Conservation (phyloP, 2,113 vertebrate species). For the Salvelinus alpinus region DNA sequence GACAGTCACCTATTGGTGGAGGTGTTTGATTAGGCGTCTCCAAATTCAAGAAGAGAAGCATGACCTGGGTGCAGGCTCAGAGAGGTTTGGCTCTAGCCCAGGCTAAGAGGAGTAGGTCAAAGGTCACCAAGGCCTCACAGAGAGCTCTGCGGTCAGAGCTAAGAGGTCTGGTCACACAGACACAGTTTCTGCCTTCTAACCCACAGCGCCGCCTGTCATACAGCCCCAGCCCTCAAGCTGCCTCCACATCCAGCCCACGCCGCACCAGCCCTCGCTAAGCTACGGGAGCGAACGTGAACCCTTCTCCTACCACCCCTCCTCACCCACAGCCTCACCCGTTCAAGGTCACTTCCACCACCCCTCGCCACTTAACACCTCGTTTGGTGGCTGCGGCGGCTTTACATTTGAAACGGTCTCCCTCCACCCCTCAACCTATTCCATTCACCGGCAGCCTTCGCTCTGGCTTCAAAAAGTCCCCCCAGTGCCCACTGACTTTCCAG, state of each 20-base stretch:
- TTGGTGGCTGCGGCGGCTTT: not conserved
- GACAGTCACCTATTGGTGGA: not conserved
- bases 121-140: too few relatives aligned
- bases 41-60: not conserved
- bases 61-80: too few relatives aligned
- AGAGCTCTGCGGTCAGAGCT: too few relatives aligned
- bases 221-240: not conserved
- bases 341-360: not conserved
- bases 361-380: not conserved
- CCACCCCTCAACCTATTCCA: not conserved
- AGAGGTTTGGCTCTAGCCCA: not conserved
- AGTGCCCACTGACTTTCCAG: constrained; percentile 18
- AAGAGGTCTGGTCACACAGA: not conserved
- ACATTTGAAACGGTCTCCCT: not conserved
- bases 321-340: not conserved
- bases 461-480: constrained; percentile 7
- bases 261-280: not conserved
- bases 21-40: not conserved
- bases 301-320: not conserved
- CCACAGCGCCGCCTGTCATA: not conserved
- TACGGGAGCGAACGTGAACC: not conserved
- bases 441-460: not conserved
- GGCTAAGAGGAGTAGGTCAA: too few relatives aligned
- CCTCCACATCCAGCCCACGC: not conserved
- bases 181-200: not conserved